phyloP scores from a whole-genome alignment of 2,888 invertebrate genomes.

The Actias luna region DNA sequence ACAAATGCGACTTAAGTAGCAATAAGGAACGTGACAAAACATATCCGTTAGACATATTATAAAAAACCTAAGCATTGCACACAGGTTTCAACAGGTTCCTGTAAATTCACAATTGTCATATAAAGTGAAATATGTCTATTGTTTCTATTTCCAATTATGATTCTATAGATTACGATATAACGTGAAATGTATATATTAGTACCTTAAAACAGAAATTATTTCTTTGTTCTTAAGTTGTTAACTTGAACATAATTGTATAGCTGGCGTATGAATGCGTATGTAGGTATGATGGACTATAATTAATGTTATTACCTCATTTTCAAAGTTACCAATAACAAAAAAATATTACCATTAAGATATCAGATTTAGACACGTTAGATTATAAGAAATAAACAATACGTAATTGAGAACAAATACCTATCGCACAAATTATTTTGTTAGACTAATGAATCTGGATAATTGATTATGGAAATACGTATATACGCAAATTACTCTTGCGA shows the following conservation, averaged over 20 bases:
- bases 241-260: too few relatives aligned
- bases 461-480: not conserved
- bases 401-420: slow-evolving; percentile 1
- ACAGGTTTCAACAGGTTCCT: not conserved
- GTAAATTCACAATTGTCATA: not conserved
- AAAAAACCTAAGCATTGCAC: not conserved
- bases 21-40: slow-evolving; percentile 9
- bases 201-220: too few relatives aligned
- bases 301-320: not conserved
- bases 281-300: not conserved
- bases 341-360: too few relatives aligned
- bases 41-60: slow-evolving; percentile 4
- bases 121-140: not conserved
- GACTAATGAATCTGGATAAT: not conserved
- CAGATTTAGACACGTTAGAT: too few relatives aligned
- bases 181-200: too few relatives aligned
- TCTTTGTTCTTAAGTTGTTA: too few relatives aligned
- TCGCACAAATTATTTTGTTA: not conserved
- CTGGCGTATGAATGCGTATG: too few relatives aligned
- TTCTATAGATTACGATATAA: too few relatives aligned
- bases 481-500: not conserved
- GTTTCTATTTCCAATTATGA: not conserved
- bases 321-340: not conserved
- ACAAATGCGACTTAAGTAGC: slow-evolving; percentile 5
- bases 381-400: not conserved